Conservation (phyloP, 1,140 invertebrate species). For the Neodiprion fabricii region DNA sequence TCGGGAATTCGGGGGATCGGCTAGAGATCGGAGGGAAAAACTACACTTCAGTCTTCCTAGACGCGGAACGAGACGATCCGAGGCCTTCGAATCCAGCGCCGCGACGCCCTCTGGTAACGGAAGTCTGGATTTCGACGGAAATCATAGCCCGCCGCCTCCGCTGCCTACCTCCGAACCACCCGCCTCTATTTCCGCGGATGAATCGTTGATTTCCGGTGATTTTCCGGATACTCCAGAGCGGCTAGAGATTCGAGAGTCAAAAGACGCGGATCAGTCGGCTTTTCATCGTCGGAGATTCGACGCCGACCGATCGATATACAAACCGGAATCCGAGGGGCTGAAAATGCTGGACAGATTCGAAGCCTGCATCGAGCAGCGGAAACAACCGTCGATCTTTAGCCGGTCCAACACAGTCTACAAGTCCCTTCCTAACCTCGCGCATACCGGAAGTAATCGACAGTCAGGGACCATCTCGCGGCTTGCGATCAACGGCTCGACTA, state of each 20-base stretch:
- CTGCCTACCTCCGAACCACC: background rate
- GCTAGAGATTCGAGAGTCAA: no score
- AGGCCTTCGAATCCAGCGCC: background rate
- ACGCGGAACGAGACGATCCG: background rate
- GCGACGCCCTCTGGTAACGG: background rate
- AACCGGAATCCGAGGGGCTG: conserved; percentile 16
- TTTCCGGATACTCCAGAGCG: background rate
- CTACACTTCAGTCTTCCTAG: background rate
- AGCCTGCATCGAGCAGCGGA: conserved; percentile 29
- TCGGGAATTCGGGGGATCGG: background rate
- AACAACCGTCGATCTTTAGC: conserved; percentile 16
- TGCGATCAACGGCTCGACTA: conserved; percentile 30
- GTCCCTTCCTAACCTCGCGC: conserved; percentile 31
- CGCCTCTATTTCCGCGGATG: background rate
- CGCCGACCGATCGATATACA: background rate
- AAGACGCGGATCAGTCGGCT: no score
- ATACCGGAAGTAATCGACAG: background rate
- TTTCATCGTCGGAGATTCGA: no score
- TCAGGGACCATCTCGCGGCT: conserved; percentile 20
- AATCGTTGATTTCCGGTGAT: background rate
- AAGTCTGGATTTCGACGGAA: background rate
- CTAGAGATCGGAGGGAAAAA: background rate
- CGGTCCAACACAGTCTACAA: conserved; percentile 23
- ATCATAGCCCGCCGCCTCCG: background rate
- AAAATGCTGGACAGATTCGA: conserved; percentile 27